A percentile compares a stretch with the other conserved stretches of the same genome.
These are phyloP conservation scores for Malthinus flaveolus DNA, from an alignment of 2,888 invertebrate genomes.

Conservation along the genomic window DNA sequence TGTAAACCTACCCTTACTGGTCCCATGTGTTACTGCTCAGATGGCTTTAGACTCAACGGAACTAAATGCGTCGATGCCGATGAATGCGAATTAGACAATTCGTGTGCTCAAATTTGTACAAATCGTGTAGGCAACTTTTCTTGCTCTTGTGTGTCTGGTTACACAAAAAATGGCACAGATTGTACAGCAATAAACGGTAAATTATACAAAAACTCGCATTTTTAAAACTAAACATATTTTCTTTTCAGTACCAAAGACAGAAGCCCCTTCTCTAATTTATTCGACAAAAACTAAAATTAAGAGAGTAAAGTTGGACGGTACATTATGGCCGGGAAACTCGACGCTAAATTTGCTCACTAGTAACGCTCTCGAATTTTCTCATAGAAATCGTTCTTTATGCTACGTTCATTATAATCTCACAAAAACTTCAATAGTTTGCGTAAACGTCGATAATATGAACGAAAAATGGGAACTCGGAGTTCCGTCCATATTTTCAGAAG, in stretches of 20 bases:
- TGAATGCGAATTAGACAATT: slow-evolving; percentile 72
- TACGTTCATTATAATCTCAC: slow-evolving; percentile 71
- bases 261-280: slow-evolving; percentile 68
- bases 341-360: slow-evolving; percentile 52
- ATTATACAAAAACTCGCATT: slow-evolving; percentile 26
- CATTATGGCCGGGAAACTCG: slow-evolving; percentile 53
- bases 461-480: slow-evolving; percentile 61
- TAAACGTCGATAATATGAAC: slow-evolving; percentile 65
- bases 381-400: slow-evolving; percentile 69
- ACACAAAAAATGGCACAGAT: slow-evolving; percentile 60
- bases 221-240: background rate
- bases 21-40: slow-evolving; percentile 73
- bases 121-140: slow-evolving; percentile 69
- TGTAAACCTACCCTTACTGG: slow-evolving; percentile 74
- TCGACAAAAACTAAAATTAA: slow-evolving; percentile 69
- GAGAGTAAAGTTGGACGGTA: slow-evolving; percentile 63
- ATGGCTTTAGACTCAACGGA: slow-evolving; percentile 66
- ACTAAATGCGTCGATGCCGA: slow-evolving; percentile 73
- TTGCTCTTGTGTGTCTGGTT: slow-evolving; percentile 77
- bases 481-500: slow-evolving; percentile 65
- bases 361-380: slow-evolving; percentile 66
- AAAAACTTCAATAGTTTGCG: slow-evolving; percentile 63
- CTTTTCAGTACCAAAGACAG: slow-evolving; percentile 63
- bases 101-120: slow-evolving; percentile 74
- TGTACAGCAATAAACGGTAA: slow-evolving; percentile 76